A percentile compares a stretch with the other conserved stretches of the same genome.
These are phyloP conservation scores for Geotrupes spiniger DNA, from an alignment of 2,888 invertebrate genomes.

Conservation along the genomic window DNA sequence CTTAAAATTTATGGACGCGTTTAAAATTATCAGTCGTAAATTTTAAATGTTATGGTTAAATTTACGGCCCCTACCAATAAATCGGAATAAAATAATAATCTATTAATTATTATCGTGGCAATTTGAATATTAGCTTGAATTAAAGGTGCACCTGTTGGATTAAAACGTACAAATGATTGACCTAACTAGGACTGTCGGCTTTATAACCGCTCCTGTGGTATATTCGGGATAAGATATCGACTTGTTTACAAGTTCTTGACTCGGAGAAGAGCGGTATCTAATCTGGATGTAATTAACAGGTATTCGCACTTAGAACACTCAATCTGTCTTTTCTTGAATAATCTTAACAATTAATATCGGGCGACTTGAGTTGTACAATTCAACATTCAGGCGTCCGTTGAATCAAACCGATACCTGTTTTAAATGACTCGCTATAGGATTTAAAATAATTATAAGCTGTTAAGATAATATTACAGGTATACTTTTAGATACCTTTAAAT, in stretches of 20 bases:
- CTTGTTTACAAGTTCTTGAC: slow-evolving; percentile 28
- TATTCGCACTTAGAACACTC: slow-evolving; percentile 30
- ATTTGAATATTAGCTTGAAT: too few species aligned
- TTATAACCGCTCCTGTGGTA: slow-evolving; percentile 19
- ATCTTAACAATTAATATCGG: slow-evolving; percentile 21
- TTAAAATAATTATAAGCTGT: slow-evolving; percentile 15
- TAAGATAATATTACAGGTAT: slow-evolving; percentile 17
- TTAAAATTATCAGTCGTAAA: too few species aligned
- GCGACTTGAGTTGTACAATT: too few species aligned
- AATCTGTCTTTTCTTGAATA: slow-evolving; percentile 16
- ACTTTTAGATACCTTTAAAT: slow-evolving; percentile 16
- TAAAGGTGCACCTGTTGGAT: slow-evolving; percentile 16
- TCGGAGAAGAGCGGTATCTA: slow-evolving; percentile 28
- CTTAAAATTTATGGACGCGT: too few species aligned
- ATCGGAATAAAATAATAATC: too few species aligned
- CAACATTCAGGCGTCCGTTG: neutral
- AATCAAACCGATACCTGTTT: neutral
- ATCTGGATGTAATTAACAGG: slow-evolving; percentile 33
- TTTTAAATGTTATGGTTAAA: too few species aligned
- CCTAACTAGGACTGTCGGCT: slow-evolving; percentile 17
- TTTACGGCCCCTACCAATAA: too few species aligned
- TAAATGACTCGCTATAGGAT: neutral
- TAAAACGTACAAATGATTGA: slow-evolving; percentile 23
- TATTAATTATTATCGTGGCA: too few species aligned
- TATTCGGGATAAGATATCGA: slow-evolving; percentile 29